Evolutionary conservation across 2,113 vertebrate species (phyloP).

Genomic region (Lathamus discolor): DNA sequence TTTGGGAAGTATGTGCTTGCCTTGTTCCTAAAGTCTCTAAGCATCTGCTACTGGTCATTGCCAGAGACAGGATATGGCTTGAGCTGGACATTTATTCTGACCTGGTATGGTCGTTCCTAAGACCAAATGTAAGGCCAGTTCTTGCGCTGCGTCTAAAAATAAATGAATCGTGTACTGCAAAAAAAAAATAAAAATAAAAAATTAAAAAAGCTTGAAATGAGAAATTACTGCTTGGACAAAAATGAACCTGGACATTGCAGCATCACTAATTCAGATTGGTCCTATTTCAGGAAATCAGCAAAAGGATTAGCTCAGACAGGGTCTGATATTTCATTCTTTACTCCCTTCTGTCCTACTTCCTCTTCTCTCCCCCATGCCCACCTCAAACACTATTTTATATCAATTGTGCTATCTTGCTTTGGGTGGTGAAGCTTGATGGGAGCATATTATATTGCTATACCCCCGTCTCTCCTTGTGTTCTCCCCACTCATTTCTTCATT

Average conservation of each 20-base stretch:
- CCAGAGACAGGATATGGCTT: background rate
- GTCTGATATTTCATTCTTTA: background rate
- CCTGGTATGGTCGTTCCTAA: slow-evolving; percentile 8
- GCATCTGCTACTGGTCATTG: background rate
- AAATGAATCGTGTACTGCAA: background rate
- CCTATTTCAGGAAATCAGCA: background rate
- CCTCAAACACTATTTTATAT: background rate
- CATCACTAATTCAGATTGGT: background rate
- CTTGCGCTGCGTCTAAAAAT: slow-evolving; percentile 5
- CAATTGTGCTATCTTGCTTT: background rate
- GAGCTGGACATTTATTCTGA: background rate
- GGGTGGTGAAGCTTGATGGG: background rate
- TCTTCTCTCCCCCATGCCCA: background rate
- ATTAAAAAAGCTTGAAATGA: background rate
- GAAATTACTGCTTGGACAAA: background rate
- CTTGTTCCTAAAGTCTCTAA: background rate
- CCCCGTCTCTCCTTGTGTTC: background rate
- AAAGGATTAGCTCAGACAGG: background rate
- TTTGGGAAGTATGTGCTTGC: background rate
- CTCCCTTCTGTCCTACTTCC: background rate
- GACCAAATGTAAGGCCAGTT: background rate
- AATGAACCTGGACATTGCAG: background rate
- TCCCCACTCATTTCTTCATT: background rate
- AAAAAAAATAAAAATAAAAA: background rate
- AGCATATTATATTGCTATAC: background rate